These are phyloP conservation scores for Himalopsyche japonica DNA, from an alignment of 2,888 invertebrate species.

Conservation along the genomic window DNA sequence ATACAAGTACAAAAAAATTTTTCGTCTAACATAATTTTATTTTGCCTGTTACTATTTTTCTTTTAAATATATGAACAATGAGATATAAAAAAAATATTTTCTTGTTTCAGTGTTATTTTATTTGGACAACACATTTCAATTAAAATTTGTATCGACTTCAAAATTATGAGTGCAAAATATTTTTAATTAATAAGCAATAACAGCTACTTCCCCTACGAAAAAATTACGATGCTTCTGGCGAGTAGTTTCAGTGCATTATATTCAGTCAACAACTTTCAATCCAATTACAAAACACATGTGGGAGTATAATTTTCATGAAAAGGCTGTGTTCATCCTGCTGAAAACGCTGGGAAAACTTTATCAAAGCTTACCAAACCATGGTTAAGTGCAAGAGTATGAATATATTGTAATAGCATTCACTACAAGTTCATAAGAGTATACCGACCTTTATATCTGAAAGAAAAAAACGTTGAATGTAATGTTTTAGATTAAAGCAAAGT, in stretches of 20 bases:
- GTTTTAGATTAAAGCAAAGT: too few relatives aligned
- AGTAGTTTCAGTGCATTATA: not conserved
- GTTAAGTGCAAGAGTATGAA: not conserved
- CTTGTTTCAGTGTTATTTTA: too few relatives aligned
- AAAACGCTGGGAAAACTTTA: not conserved
- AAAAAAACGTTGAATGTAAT: too few relatives aligned
- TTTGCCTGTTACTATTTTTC: too few relatives aligned
- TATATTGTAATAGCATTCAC: not conserved
- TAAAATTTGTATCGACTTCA: too few relatives aligned
- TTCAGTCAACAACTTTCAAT: constrained; percentile 20
- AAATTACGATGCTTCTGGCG: not conserved
- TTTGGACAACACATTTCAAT: too few relatives aligned
- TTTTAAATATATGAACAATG: too few relatives aligned
- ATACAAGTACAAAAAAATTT: too few relatives aligned
- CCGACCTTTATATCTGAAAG: not conserved
- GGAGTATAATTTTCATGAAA: constrained; percentile 11
- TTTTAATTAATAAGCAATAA: too few relatives aligned
- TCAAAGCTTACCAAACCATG: not conserved
- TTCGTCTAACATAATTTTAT: too few relatives aligned
- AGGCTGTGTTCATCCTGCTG: not conserved
- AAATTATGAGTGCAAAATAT: too few relatives aligned
- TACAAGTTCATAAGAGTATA: not conserved
- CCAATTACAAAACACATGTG: constrained; percentile 15
- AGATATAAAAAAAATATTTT: too few relatives aligned
- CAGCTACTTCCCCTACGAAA: not conserved